Evolutionary conservation across 2,888 invertebrate genomes (phyloP).

Genomic region (Spatulosminthurus flaviceps): DNA sequence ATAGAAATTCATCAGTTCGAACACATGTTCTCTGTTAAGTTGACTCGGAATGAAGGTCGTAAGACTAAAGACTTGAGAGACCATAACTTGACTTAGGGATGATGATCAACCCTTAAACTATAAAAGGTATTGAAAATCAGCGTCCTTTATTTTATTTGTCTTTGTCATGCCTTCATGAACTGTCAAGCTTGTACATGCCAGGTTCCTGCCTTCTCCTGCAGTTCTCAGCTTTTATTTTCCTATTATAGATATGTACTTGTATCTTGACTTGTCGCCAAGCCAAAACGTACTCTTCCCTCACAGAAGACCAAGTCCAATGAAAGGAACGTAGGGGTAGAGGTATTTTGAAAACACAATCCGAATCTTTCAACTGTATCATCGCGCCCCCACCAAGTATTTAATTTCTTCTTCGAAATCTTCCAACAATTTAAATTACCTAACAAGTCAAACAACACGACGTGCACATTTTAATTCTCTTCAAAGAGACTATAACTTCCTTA

Average conservation of each 20-base stretch:
- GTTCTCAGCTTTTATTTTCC: background rate
- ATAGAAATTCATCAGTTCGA: background rate
- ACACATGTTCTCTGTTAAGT: background rate
- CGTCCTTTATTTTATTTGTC: conserved; percentile 9
- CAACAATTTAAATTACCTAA: conserved; percentile 37
- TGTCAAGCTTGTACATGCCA: background rate
- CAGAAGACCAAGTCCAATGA: background rate
- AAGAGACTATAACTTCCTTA: background rate
- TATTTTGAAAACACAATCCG: background rate
- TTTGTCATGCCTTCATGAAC: conserved; percentile 23
- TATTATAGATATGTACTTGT: too few species aligned
- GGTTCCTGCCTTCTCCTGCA: background rate
- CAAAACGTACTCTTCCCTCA: background rate
- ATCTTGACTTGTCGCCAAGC: background rate
- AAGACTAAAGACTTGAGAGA: conserved; percentile 7
- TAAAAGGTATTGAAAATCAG: conserved; percentile 25
- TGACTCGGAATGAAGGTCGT: background rate
- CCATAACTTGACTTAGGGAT: background rate
- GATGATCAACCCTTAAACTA: conserved; percentile 6
- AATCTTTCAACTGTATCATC: conserved; percentile 40
- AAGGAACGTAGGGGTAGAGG: background rate
- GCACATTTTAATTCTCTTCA: conserved; percentile 16
- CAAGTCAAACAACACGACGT: conserved; percentile 33
- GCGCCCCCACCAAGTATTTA: conserved; percentile 33
- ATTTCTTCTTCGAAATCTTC: conserved; percentile 40